Evolutionary conservation across 2,888 invertebrate genomes (phyloP), one percentile per base, ranked within the genome.

Genomic region (Brenthis ino): DNA sequence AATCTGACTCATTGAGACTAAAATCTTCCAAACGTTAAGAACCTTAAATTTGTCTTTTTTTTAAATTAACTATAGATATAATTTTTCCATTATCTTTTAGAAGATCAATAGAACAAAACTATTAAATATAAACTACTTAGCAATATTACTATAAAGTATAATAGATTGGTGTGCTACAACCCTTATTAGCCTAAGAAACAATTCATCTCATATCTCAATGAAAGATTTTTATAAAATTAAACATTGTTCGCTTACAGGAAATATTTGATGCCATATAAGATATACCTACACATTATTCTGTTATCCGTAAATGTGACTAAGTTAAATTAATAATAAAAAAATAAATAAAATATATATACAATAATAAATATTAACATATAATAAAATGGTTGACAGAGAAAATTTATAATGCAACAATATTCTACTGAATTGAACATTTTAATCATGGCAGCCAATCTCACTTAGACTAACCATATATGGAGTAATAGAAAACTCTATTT

Each of bases 241-340:
- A 43, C 2, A 2, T 43, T 43, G 14, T 47, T 58, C 14, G 47
- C 47, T 47, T 47, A 58, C 11, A 50, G 65, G 13, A 53, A 28
- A 37, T 24, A 43, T 8, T 8, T n/a, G 28, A 48, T 54, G 43
- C 53, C 54, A 43, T 65, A 53, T 43, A 14, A 47, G 47, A 47
- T 47, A 43, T 37, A 54, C 53, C 14, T 47, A 65, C 16, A 60
- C 11, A 37, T 53, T 51, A 63, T 54, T 66, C 3, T 20, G 57
- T 33, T 60, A 66, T 54, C 33, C 16, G 51, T 65, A 64, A 65
- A 55, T 57, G 48, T n/a, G 37, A 2, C 37, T 11, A 11, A 48
- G 16, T 13, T 28, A 54, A 12, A 54, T 28, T 20, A 54, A 13
- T 28, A 28, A 20, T 20, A 20, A 20, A 20, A 28, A 28, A 28